phyloP scores from a whole-genome alignment of 2,888 invertebrate genomes.

The Nineta flava region DNA sequence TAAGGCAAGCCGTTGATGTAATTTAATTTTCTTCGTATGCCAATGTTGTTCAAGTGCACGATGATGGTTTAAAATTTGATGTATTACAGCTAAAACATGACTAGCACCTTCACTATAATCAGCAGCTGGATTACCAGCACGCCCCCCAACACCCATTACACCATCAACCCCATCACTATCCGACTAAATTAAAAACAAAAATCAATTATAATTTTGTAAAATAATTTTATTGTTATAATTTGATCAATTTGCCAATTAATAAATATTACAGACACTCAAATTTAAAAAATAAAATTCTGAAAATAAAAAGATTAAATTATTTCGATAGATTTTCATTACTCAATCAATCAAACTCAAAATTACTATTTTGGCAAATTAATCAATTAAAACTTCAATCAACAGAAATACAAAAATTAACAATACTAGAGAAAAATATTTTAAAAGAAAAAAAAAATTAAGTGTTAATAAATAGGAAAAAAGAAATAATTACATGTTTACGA shows the following conservation, averaged over 20 bases:
- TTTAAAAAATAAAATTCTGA: no score
- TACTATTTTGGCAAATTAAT: no score
- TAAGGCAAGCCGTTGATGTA: slow-evolving; percentile 86
- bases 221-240: slow-evolving; percentile 4
- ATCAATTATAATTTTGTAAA: slow-evolving; percentile 20
- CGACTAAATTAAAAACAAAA: slow-evolving; percentile 5
- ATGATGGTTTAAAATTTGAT: slow-evolving; percentile 92
- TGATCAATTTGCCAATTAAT: slow-evolving; percentile 8
- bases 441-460: slow-evolving; percentile 1
- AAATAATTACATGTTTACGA: slow-evolving; percentile 55
- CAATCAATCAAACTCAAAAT: no score
- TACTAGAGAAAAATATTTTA: neutral
- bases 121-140: slow-evolving; percentile 72
- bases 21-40: slow-evolving; percentile 86
- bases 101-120: slow-evolving; percentile 95
- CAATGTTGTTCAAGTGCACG: slow-evolving; percentile 85
- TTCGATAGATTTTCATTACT: no score
- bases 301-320: no score
- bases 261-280: no score
- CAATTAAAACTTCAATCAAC: no score
- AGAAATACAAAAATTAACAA: no score
- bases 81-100: slow-evolving; percentile 90
- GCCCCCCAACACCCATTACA: slow-evolving; percentile 35
- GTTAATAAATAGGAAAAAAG: slow-evolving; percentile 9
- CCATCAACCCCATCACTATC: slow-evolving; percentile 17